Base-by-base conservation (phyloP, 2,888 invertebrate genomes). In the Ectropis crepuscularia region DNA sequence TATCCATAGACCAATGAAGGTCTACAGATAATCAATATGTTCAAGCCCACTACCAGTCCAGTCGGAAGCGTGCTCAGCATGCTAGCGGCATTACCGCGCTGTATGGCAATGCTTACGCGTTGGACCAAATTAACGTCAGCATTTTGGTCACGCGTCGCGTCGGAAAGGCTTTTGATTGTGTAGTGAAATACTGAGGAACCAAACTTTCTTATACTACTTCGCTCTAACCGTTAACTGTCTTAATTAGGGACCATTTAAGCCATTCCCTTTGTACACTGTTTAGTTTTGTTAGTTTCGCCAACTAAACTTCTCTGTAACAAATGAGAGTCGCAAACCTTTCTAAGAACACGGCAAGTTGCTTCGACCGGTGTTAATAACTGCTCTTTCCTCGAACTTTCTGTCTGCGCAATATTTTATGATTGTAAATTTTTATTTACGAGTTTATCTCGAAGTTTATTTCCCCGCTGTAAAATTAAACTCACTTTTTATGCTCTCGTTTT, bases 341-440 rank as follows among this genome's bases (percentile, higher is more conserved):
- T 39, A 45, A 53, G 47, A 39, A 39, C 49, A 58, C 45, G 42
- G 36, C 41, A 36, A 47, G 16, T 51, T 51, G 12, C 38, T 54
- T 46, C 46, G 54, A 54, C 54, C 38, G 54, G 54, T 54, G 54
- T 38, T 46, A 12, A 38, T 54, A 54, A 54, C 12, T 38, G 54
- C 38, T 46, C 12, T 54, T 54, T 46, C 46, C 38, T 39, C 38
- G 16, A 41, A 51, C 39, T 51, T 42, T 10, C 41, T 9, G 42
- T 42, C 51, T 42, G 41, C 16, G 28, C 51, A 51, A 41, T 51
- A 41, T 51, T 51, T 51, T 41, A 51, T 42, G 28, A n/a, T n/a
- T 28, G 41, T 42, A 51, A 51, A 41, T 51, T 41, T 51, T 51
- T 41, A 51, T 51, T 51, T 51, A 51, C 41, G 51, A 51, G 41